Percentiles rank a stretch among this genome's conserved stretches.
These are phyloP conservation scores for Tetraodon nigroviridis DNA, from an alignment of 2,113 vertebrate genomes.

Conservation along the genomic window DNA sequence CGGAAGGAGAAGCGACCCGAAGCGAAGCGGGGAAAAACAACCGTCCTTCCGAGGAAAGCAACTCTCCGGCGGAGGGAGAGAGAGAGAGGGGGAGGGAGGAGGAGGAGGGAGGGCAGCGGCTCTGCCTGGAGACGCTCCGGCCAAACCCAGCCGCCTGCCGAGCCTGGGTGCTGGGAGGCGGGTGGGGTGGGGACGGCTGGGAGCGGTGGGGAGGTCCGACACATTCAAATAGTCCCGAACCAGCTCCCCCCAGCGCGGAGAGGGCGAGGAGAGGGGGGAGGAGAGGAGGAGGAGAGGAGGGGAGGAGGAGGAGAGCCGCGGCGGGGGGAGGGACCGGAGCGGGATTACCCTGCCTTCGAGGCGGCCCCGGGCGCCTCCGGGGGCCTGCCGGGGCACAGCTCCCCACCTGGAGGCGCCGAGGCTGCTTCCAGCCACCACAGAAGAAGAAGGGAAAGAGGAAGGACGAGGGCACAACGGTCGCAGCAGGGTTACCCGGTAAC, in stretches of 20 bases:
- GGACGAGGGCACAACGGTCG: background rate
- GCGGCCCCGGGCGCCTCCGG: constrained; percentile 60
- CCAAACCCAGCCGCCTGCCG: constrained; percentile 10
- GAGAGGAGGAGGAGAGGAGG: constrained; percentile 18
- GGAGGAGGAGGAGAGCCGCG: constrained; percentile 18
- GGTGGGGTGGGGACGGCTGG: constrained; percentile 26
- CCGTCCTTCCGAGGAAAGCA: background rate
- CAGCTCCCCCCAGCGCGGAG: constrained; percentile 42
- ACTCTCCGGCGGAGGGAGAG: constrained; percentile 12
- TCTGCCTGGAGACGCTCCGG: constrained; percentile 31
- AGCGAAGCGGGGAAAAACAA: constrained; percentile 26
- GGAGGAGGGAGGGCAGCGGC: too few species aligned
- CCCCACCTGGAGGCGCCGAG: background rate
- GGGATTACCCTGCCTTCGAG: constrained; percentile 67
- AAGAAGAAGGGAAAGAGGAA: background rate
- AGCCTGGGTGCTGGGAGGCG: constrained; percentile 29
- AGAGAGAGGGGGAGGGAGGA: too few species aligned
- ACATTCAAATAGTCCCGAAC: constrained; percentile 45
- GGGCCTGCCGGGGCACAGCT: background rate
- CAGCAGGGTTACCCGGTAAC: background rate
- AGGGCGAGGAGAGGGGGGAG: too few species aligned
- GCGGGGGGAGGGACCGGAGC: constrained; percentile 58
- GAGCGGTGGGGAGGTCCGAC: constrained; percentile 15
- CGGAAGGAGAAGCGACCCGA: constrained; percentile 16
- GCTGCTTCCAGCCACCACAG: background rate